A percentile compares a stretch with the other conserved stretches of the same genome.
Evolutionary conservation across 2,888 invertebrate genomes (phyloP).

Genomic region (Neoascia interrupta): DNA sequence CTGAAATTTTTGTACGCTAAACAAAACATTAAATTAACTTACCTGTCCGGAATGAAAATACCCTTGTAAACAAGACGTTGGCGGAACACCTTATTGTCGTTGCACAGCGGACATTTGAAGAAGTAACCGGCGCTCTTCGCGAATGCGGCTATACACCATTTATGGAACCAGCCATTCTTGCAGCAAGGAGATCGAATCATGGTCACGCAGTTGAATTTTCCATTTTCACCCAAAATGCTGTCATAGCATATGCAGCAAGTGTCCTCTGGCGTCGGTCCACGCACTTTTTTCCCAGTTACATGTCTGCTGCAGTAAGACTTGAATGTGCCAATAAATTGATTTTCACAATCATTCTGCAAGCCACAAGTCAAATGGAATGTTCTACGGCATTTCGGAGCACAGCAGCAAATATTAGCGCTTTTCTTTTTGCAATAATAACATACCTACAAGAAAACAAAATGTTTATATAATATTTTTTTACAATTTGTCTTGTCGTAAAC

Average conservation of each 20-base stretch:
- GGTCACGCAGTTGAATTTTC: constrained; percentile 78
- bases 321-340: constrained; percentile 84
- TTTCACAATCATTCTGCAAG: constrained; percentile 82
- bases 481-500: not conserved
- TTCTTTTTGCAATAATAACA: constrained; percentile 85
- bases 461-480: constrained; percentile 19
- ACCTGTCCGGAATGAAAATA: constrained; percentile 90
- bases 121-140: constrained; percentile 89
- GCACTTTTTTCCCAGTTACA: constrained; percentile 13
- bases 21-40: constrained; percentile 74
- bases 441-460: constrained; percentile 80
- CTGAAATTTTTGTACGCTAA: no score
- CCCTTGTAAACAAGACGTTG: constrained; percentile 80
- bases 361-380: constrained; percentile 90
- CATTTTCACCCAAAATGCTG: constrained; percentile 71
- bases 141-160: constrained; percentile 85
- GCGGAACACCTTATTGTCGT: constrained; percentile 84
- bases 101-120: constrained; percentile 91
- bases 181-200: constrained; percentile 89
- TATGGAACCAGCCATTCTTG: constrained; percentile 88
- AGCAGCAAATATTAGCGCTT: constrained; percentile 88
- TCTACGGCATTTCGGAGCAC: constrained; percentile 82
- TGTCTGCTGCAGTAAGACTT: constrained; percentile 78
- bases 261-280: constrained; percentile 49
- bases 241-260: constrained; percentile 87